Evolutionary conservation across 2,888 invertebrate genomes (phyloP).

Genomic region (Aleiodes testaceus): DNA sequence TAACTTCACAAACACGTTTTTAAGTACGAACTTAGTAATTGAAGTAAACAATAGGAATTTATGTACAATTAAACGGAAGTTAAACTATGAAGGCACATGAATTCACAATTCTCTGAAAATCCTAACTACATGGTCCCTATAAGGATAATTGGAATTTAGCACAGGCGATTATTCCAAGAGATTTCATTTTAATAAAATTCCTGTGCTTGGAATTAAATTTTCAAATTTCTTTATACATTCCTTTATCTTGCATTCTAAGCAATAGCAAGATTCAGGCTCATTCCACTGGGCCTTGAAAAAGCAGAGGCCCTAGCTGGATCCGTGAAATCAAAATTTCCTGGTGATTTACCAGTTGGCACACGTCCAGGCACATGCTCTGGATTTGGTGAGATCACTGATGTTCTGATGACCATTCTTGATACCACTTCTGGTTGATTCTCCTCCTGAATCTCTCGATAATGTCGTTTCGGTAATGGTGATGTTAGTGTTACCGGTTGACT

Average conservation of each 20-base stretch:
- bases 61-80: slow-evolving; percentile 3
- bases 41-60: slow-evolving; percentile 35
- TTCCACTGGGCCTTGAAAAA: slow-evolving; percentile 62
- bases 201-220: slow-evolving; percentile 26
- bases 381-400: slow-evolving; percentile 76
- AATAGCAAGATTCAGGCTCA: slow-evolving; percentile 64
- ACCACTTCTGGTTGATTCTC: slow-evolving; percentile 41
- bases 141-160: slow-evolving; percentile 59
- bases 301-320: slow-evolving; percentile 61
- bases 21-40: slow-evolving; percentile 43
- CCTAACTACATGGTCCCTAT: slow-evolving; percentile 67
- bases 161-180: slow-evolving; percentile 3
- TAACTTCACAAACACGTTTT: slow-evolving; percentile 48
- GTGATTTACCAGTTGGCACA: slow-evolving; percentile 2
- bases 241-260: slow-evolving; percentile 53
- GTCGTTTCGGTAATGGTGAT: slow-evolving; percentile 44
- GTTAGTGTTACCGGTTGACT: slow-evolving; percentile 35
- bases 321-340: slow-evolving; percentile 49
- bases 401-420: slow-evolving; percentile 73
- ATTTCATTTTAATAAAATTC: slow-evolving; percentile 11
- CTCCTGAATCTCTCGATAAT: slow-evolving; percentile 23
- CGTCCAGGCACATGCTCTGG: slow-evolving; percentile 70
- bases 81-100: slow-evolving; percentile 7
- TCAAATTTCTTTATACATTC: slow-evolving; percentile 32
- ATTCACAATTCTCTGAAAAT: slow-evolving; percentile 28